Conservation (phyloP, 2,113 vertebrate genomes). For the Scopus umbretta region DNA sequence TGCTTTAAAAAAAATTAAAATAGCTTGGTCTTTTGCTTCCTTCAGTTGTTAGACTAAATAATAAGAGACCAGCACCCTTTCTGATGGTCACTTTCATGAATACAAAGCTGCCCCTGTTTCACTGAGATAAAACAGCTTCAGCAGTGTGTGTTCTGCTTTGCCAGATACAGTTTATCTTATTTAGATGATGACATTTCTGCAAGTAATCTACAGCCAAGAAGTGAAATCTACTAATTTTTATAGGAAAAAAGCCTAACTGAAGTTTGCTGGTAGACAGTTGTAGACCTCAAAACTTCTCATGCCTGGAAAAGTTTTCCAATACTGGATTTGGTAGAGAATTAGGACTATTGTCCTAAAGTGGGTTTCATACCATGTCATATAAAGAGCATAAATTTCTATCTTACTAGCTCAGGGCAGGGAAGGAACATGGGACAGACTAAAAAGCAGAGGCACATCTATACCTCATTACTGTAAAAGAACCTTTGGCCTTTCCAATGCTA, state of each 20-base stretch:
- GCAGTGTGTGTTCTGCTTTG: neutral
- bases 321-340: no score
- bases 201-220: neutral
- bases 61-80: neutral
- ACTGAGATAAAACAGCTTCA: neutral
- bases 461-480: neutral
- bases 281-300: no score
- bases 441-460: neutral
- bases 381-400: no score
- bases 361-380: no score
- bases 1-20: neutral
- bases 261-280: neutral
- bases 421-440: no score
- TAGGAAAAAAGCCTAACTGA: neutral
- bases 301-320: no score
- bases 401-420: no score
- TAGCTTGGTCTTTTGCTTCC: neutral
- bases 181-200: neutral
- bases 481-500: neutral
- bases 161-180: neutral
- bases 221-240: neutral
- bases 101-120: neutral
- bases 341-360: no score
- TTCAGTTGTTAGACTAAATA: constrained; percentile 60
- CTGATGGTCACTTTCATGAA: neutral